Percentiles rank a stretch among this genome's conserved stretches.
phyloP scores from a whole-genome alignment of 1,140 invertebrate genomes.

The Hydropsyche tenuis region DNA sequence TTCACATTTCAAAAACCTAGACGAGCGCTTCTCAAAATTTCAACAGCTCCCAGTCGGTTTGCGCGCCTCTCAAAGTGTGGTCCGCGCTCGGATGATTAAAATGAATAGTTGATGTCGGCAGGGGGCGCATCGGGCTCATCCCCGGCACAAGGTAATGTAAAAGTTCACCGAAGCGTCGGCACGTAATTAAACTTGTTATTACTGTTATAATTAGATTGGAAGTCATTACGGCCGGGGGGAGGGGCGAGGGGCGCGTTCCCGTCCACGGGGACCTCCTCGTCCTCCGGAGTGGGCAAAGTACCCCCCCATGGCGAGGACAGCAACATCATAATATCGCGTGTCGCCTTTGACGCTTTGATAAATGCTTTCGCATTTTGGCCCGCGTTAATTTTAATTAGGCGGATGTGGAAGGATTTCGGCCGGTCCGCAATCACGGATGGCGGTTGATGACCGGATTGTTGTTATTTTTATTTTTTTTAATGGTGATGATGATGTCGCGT shows the following conservation, averaged over 20 bases:
- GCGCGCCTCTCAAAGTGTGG: neutral
- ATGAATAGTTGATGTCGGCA: conserved; percentile 23
- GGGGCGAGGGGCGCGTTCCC: no score
- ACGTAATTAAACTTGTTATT: conserved; percentile 50
- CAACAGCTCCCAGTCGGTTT: neutral
- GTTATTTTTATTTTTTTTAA: no score
- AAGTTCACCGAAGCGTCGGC: conserved; percentile 45
- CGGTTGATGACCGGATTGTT: no score
- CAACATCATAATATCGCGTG: neutral
- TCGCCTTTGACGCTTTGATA: conserved; percentile 17
- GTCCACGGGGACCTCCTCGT: no score
- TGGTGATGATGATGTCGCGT: no score
- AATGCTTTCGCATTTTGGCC: neutral
- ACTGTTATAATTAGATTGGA: conserved; percentile 48
- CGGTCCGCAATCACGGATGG: no score
- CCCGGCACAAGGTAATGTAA: conserved; percentile 36
- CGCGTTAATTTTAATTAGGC: conserved; percentile 11
- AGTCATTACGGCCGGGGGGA: conserved; percentile 39
- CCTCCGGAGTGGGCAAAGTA: no score
- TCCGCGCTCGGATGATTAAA: conserved; percentile 14
- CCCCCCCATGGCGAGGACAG: no score
- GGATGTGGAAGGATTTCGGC: neutral
- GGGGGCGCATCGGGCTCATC: neutral
- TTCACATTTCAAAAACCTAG: no score
- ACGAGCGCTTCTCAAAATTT: neutral